Percentiles rank a stretch among this genome's conserved stretches.
Evolutionary conservation across 92 coral and sea anemone genomes (phyloP).

Genomic region (Palythoa grandis): DNA sequence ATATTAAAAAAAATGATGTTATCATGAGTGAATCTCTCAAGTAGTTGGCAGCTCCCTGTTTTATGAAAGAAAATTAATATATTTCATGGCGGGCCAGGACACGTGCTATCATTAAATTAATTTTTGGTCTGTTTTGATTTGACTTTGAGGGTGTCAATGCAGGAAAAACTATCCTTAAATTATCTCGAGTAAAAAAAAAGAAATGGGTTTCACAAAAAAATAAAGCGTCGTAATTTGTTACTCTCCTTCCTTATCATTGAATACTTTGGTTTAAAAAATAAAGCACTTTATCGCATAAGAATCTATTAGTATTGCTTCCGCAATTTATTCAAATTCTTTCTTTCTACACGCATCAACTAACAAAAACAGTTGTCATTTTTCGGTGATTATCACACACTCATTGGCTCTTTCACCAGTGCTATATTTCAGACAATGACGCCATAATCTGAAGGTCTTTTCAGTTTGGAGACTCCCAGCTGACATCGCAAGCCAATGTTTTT

Average conservation of each 20-base stretch:
- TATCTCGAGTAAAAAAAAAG: not conserved
- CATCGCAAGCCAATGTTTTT: constrained; percentile 18
- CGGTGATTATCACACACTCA: constrained; percentile 1
- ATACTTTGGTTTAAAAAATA: not conserved
- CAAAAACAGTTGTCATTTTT: constrained; percentile 45
- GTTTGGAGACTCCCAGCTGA: constrained; percentile 29
- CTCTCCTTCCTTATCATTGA: not conserved
- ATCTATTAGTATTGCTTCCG: constrained; percentile 30
- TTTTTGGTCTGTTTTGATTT: constrained; percentile 1
- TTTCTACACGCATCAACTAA: constrained; percentile 30
- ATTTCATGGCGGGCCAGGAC: not conserved
- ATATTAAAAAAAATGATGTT: constrained; percentile 6
- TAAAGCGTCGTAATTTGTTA: not conserved
- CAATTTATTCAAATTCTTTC: constrained; percentile 40
- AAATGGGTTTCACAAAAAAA: not conserved
- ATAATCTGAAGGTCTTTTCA: constrained; percentile 32
- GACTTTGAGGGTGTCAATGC: not conserved
- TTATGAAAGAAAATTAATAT: constrained; percentile 7
- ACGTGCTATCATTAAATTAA: constrained; percentile 3
- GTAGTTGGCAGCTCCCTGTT: not conserved
- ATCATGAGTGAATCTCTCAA: not conserved
- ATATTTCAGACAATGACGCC: constrained; percentile 45
- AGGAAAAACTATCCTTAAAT: not conserved
- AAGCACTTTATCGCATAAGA: constrained; percentile 23
- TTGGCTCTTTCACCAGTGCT: constrained; percentile 20